Percentiles rank a stretch among this genome's conserved stretches.
phyloP scores from a whole-genome alignment of 1,140 invertebrate species.

The Aphidius gifuensis region DNA sequence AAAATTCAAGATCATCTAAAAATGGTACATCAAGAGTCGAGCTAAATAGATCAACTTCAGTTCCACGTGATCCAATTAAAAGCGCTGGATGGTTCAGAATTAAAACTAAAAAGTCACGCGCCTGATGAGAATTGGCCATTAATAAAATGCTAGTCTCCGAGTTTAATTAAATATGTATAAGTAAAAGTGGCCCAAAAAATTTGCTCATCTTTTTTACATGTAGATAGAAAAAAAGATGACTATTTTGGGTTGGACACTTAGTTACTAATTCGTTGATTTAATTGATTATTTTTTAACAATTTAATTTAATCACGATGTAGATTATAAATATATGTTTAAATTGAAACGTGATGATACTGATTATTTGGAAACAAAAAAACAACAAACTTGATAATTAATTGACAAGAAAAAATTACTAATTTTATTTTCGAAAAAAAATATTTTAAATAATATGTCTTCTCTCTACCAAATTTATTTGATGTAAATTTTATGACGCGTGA shows the following conservation, averaged over 20 bases:
- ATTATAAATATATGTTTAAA: too few relatives aligned
- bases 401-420: too few relatives aligned
- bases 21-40: slow-evolving; percentile 50
- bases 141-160: slow-evolving; percentile 55
- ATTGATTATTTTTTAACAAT: too few relatives aligned
- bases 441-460: slow-evolving; percentile 31
- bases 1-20: slow-evolving; percentile 43
- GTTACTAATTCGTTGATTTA: too few relatives aligned
- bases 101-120: slow-evolving; percentile 61
- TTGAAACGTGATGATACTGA: too few relatives aligned
- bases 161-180: slow-evolving; percentile 37
- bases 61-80: slow-evolving; percentile 67
- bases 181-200: slow-evolving; percentile 34
- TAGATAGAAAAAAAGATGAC: background rate
- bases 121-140: slow-evolving; percentile 49
- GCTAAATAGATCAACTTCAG: slow-evolving; percentile 62
- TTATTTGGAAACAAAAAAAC: too few relatives aligned
- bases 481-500: slow-evolving; percentile 46
- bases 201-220: background rate
- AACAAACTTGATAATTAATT: too few relatives aligned
- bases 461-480: slow-evolving; percentile 48
- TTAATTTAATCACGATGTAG: too few relatives aligned
- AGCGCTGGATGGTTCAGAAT: slow-evolving; percentile 71
- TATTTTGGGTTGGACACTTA: too few relatives aligned
- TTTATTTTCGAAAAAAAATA: too few relatives aligned